A percentile compares a stretch with the other conserved stretches of the same genome.
Evolutionary conservation across 2,888 invertebrate genomes (phyloP).

Genomic region (Conistra vaccinii): DNA sequence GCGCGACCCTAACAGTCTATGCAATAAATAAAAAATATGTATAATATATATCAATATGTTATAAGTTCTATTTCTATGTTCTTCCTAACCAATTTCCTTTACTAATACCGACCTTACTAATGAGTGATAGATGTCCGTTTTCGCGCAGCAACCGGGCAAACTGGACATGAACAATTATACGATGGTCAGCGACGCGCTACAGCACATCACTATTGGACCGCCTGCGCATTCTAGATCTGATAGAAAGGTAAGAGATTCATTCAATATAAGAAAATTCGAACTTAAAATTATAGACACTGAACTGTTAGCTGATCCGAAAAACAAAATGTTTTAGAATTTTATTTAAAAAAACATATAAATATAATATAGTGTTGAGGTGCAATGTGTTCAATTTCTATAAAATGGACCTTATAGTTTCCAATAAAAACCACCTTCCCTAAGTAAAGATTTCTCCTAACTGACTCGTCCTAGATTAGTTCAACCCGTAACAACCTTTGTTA

Average conservation of each 20-base stretch:
- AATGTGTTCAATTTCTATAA: background rate
- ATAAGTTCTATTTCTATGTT: background rate
- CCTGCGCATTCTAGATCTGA: slow-evolving; percentile 88
- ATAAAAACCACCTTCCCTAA: too few relatives aligned
- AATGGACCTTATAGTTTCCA: too few relatives aligned
- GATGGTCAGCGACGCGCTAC: slow-evolving; percentile 96
- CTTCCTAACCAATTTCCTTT: slow-evolving; percentile 33
- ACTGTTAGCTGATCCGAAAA: too few relatives aligned
- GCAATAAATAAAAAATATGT: too few relatives aligned
- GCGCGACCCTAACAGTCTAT: too few relatives aligned
- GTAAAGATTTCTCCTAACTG: background rate
- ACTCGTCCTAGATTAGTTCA: background rate
- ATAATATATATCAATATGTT: too few relatives aligned
- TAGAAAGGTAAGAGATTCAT: slow-evolving; percentile 90
- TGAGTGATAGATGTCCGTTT: slow-evolving; percentile 53
- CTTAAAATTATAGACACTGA: background rate
- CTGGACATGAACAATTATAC: slow-evolving; percentile 97
- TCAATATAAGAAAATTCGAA: background rate
- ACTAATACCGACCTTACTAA: slow-evolving; percentile 42
- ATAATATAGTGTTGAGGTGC: too few relatives aligned
- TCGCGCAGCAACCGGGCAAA: slow-evolving; percentile 95
- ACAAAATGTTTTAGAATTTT: too few relatives aligned
- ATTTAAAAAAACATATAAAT: too few relatives aligned
- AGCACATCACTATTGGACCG: slow-evolving; percentile 91
- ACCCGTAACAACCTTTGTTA: background rate